Conservation (phyloP, 1,140 invertebrate genomes). For the Zelostemma sp. region DNA sequence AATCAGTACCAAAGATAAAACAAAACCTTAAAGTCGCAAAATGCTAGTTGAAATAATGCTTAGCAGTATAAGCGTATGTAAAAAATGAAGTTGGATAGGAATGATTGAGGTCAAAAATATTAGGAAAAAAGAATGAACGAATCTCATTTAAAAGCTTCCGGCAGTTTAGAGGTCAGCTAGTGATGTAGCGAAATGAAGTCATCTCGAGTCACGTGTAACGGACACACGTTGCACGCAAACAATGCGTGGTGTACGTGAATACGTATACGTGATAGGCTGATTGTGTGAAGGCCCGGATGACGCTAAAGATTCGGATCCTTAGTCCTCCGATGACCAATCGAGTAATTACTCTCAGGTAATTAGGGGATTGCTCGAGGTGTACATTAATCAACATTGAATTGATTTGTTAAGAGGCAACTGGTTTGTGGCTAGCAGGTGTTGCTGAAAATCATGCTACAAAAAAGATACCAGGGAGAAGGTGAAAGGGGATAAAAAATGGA, state of each 20-base stretch:
- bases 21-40: too few relatives aligned
- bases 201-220: too few relatives aligned
- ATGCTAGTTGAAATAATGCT: too few relatives aligned
- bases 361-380: constrained; percentile 51
- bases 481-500: constrained; percentile 11
- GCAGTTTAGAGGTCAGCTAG: too few relatives aligned
- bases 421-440: constrained; percentile 2
- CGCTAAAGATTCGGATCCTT: constrained; percentile 34
- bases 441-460: constrained; percentile 3
- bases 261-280: constrained; percentile 21
- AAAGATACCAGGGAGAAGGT: background rate
- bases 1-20: constrained; percentile 17
- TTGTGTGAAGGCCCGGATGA: constrained; percentile 19
- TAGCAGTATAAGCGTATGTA: too few relatives aligned
- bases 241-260: too few relatives aligned
- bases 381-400: constrained; percentile 64
- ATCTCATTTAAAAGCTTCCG: too few relatives aligned
- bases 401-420: constrained; percentile 54
- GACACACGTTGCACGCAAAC: too few relatives aligned
- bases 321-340: constrained; percentile 54
- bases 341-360: constrained; percentile 61
- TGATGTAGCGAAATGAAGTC: too few relatives aligned
- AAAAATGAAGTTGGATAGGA: too few relatives aligned
- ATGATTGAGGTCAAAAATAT: too few relatives aligned
- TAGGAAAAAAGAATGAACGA: too few relatives aligned